Percentiles rank a stretch among this genome's conserved stretches.
These are phyloP conservation scores for Synanthedon vespiformis DNA, from an alignment of 2,888 invertebrate species.

Conservation along the genomic window DNA sequence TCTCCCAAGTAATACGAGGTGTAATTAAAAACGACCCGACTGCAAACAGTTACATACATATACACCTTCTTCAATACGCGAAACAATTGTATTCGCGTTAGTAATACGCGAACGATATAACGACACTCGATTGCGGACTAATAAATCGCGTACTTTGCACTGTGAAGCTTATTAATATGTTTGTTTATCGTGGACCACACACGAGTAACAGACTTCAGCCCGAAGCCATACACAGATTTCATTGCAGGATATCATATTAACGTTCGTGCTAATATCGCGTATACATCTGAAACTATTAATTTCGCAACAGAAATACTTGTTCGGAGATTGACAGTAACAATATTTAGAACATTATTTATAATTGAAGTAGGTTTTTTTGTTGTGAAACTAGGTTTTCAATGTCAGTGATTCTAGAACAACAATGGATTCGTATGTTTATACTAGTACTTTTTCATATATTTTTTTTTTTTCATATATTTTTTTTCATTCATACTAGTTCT, in stretches of 20 bases:
- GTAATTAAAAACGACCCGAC: conserved; percentile 35
- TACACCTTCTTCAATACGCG: conserved; percentile 27
- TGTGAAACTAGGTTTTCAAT: no score
- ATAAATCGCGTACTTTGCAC: conserved; percentile 58
- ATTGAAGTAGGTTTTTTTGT: no score
- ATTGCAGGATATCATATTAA: conserved; percentile 62
- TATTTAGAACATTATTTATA: background rate
- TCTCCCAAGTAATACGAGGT: conserved; percentile 13
- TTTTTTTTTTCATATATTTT: no score
- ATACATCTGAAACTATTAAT: conserved; percentile 23
- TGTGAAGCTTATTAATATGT: conserved; percentile 55
- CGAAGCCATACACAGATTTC: conserved; percentile 53
- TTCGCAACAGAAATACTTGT: background rate
- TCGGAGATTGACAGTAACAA: background rate
- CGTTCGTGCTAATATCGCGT: conserved; percentile 26
- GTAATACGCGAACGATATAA: conserved; percentile 50
- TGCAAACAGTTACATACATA: conserved; percentile 28
- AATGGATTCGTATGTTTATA: no score
- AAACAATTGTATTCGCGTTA: conserved; percentile 27
- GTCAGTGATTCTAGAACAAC: no score
- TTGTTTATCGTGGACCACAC: conserved; percentile 65
- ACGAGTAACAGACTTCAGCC: conserved; percentile 42
- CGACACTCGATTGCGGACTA: conserved; percentile 51
- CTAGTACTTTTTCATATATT: no score
- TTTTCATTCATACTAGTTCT: no score